Base-by-base conservation (phyloP, 35 echinoderm and acorn worm genomes). In the Amphiura filiformis region DNA sequence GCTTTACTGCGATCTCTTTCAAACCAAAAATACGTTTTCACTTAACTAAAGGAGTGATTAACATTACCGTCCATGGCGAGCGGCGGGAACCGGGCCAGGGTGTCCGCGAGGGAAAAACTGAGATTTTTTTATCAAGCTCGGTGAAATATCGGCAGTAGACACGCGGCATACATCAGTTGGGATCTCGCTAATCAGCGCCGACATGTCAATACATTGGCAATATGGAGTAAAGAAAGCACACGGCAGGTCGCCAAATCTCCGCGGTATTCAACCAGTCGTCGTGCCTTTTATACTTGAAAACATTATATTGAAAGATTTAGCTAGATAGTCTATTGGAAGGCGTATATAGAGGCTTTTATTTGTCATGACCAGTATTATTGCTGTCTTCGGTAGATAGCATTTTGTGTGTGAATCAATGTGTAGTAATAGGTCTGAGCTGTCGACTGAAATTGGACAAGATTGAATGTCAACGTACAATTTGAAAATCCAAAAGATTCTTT, bases 131-230 rank as follows among this genome's bases (percentile, higher is more conserved):
- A n/a, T n/a, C n/a, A n/a, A n/a, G 61, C 61, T 70, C 61, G 7
- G 61, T n/a, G 61, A 23, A 70, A 70, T 70, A 70, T 70, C 44
- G 61, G 61, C 61, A n/a, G 61, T 70, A 70, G 61, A 70, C 61
- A 70, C 61, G 61, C 61, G 26, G 61, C 61, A 70, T 70, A 2
- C 28, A n/a, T 70, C 61, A 70, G 26, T 4, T 5, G 26, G 1
- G 1, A 13, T 70, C 26, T 70, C 15, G 9, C 61, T 70, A 70
- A 70, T 70, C 26, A 70, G 7, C 1, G 61, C 41, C 17, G 61
- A 70, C 61, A 70, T 23, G 28, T 70, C 61, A 70, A 70, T 70
- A 70, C 61, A 70, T 23, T 18, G 61, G 26, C 61, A 70, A 70
- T 70, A 70, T 70, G 61, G 15, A 23, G 61, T 13, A 70, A 18